Evolutionary conservation across 2,113 vertebrate genomes (phyloP).

Genomic region (Melanotaenia duboulayi): DNA sequence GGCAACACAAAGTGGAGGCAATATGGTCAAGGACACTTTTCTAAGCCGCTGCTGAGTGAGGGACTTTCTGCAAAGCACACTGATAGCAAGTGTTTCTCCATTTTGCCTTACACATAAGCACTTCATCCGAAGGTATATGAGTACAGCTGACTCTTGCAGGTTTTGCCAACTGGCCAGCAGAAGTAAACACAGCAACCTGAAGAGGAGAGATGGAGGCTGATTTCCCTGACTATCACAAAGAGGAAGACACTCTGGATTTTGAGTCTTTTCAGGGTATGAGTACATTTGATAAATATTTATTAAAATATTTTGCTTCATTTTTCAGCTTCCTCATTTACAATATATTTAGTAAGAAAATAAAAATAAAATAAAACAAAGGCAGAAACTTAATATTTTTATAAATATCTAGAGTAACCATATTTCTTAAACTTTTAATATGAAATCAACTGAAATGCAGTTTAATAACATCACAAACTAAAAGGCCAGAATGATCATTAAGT

Average conservation of each 20-base stretch:
- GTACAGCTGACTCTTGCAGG: slow-evolving; percentile 3
- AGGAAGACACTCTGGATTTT: slow-evolving; percentile 31
- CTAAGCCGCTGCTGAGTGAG: slow-evolving; percentile 17
- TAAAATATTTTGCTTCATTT: too few species aligned
- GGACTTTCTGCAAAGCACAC: slow-evolving; percentile 3
- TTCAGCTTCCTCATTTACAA: too few species aligned
- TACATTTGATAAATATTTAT: background rate
- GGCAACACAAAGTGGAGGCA: slow-evolving; percentile 3
- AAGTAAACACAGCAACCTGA: background rate
- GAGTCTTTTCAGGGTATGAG: slow-evolving; percentile 62
- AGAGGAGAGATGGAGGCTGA: slow-evolving; percentile 61
- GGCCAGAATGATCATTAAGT: too few species aligned
- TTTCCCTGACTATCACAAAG: slow-evolving; percentile 44
- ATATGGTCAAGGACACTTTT: background rate
- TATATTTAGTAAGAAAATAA: too few species aligned
- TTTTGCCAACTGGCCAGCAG: slow-evolving; percentile 12
- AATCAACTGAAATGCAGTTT: too few species aligned
- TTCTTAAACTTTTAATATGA: too few species aligned
- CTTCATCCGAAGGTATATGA: background rate
- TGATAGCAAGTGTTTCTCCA: slow-evolving; percentile 3
- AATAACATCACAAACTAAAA: too few species aligned
- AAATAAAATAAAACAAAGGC: too few species aligned
- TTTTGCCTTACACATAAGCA: slow-evolving; percentile 11
- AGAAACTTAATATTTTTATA: too few species aligned
- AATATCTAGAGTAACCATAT: too few species aligned